Conservation (phyloP, 2,797 vertebrate genomes). For the Eulemur coronatus region DNA sequence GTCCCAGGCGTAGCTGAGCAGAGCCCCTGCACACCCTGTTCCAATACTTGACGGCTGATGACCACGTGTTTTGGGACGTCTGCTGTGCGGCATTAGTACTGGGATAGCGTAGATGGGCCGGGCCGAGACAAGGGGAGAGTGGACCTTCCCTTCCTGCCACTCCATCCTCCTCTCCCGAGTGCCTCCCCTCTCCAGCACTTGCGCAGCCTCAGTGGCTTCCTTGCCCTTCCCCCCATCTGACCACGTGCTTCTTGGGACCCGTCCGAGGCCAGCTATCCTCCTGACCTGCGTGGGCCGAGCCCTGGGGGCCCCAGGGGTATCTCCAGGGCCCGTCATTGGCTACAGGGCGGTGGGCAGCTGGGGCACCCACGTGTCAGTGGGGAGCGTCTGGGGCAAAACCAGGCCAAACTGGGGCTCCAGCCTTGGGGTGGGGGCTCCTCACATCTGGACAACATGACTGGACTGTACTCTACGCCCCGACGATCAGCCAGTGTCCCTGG, state of each 20-base stretch:
- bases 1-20: not conserved
- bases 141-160: no score
- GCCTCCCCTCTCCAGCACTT: not conserved
- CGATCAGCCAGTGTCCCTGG: not conserved
- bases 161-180: not conserved
- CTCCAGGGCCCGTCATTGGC: not conserved
- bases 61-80: rapidly evolving
- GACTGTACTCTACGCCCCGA: no score
- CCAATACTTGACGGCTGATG: not conserved
- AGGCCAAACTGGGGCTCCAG: not conserved
- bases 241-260: not conserved
- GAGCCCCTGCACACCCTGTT: not conserved
- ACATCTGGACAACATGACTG: not conserved
- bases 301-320: not conserved
- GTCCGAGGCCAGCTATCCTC: not conserved
- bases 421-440: not conserved
- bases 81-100: rapidly evolving
- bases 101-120: not conserved
- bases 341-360: rapidly evolving
- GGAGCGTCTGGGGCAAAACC: not conserved
- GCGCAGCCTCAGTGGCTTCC: not conserved
- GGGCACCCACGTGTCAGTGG: not conserved
- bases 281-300: not conserved
- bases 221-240: not conserved
- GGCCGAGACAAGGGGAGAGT: not conserved